A percentile compares a stretch with the other conserved stretches of the same genome.
These are phyloP conservation scores for Felis chaus DNA, from an alignment of 2,113 vertebrate genomes.

Conservation along the genomic window DNA sequence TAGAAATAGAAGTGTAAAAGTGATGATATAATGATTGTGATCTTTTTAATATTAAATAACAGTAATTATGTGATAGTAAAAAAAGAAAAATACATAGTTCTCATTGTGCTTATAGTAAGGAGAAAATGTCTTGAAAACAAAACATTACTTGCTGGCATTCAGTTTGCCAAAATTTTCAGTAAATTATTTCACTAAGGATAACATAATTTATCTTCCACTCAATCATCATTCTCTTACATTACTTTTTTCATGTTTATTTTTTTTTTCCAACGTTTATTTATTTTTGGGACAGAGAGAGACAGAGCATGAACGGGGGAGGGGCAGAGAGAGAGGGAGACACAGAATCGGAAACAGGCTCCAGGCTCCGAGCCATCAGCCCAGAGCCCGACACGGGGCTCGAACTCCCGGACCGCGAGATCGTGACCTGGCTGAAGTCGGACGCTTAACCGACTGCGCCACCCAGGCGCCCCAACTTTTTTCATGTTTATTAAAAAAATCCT, in stretches of 20 bases:
- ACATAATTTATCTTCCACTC: conserved; percentile 78
- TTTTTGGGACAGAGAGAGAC: too few relatives aligned
- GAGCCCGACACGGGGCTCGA: too few relatives aligned
- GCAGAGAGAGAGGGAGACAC: too few relatives aligned
- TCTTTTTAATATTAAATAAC: conserved; percentile 54
- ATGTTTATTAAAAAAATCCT: conserved; percentile 67
- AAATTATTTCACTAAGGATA: conserved; percentile 80
- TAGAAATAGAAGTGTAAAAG: conserved; percentile 44
- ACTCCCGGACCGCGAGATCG: too few relatives aligned
- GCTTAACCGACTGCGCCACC: too few relatives aligned
- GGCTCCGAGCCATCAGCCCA: too few relatives aligned
- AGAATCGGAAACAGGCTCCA: too few relatives aligned
- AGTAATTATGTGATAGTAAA: conserved; percentile 26
- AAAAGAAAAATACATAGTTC: background rate
- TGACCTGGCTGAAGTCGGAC: too few relatives aligned
- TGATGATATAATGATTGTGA: conserved; percentile 23
- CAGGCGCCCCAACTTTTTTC: too few relatives aligned
- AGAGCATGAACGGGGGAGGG: too few relatives aligned
- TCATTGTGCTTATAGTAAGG: background rate
- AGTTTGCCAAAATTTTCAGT: conserved; percentile 76
- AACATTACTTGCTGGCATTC: conserved; percentile 77
- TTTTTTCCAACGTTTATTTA: too few relatives aligned
- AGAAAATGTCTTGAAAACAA: conserved; percentile 69
- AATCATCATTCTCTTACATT: conserved; percentile 75
- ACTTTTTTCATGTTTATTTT: conserved; percentile 59